These are phyloP conservation scores for Apomyelois bistriatella DNA, from an alignment of 2,888 invertebrate species.

Conservation along the genomic window DNA sequence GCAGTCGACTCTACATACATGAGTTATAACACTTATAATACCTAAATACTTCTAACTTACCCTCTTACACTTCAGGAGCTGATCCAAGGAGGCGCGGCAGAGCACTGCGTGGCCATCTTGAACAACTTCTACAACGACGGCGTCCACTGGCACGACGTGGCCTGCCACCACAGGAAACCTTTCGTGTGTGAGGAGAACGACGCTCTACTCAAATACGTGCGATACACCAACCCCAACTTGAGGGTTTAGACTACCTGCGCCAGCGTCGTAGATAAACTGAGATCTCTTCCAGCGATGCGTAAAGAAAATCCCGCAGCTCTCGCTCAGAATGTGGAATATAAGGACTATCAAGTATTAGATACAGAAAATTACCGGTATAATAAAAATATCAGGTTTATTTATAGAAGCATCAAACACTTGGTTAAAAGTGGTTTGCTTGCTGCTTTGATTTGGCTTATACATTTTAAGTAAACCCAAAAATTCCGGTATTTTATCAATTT, in stretches of 20 bases:
- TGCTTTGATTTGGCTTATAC: no score
- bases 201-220: slow-evolving; percentile 90
- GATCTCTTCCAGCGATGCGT: slow-evolving; percentile 26
- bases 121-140: slow-evolving; percentile 96
- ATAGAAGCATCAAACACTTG: no score
- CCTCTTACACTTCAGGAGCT: slow-evolving; percentile 75
- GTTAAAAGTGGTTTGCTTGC: no score
- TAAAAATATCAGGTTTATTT: no score
- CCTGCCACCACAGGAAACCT: slow-evolving; percentile 93
- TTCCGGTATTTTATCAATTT: no score
- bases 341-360: no score
- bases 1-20: no score
- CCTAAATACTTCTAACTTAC: not conserved
- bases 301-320: slow-evolving; percentile 22
- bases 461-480: no score
- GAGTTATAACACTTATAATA: no score
- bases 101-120: slow-evolving; percentile 91
- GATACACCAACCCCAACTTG: slow-evolving; percentile 89
- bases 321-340: not conserved
- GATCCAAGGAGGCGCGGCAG: slow-evolving; percentile 89
- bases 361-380: no score
- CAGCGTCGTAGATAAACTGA: not conserved
- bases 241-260: slow-evolving; percentile 77
- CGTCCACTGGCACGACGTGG: slow-evolving; percentile 94
- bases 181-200: slow-evolving; percentile 95